Evolutionary conservation across 1,140 invertebrate genomes (phyloP).

Genomic region (Tyrophagus putrescentiae): DNA sequence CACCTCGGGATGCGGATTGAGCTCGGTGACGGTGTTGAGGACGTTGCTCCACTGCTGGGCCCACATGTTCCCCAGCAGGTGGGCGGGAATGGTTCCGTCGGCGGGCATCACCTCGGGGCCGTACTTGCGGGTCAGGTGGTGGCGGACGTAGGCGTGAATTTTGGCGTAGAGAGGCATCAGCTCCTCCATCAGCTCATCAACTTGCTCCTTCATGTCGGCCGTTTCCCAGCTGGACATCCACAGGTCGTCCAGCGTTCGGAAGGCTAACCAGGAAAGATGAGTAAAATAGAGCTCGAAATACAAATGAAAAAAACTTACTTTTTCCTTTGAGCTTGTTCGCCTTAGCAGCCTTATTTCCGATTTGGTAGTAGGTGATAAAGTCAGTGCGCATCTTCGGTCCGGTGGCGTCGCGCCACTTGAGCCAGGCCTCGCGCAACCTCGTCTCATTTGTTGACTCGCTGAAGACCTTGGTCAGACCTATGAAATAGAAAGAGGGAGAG

Average conservation of each 20-base stretch:
- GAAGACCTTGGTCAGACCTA: conserved; percentile 52
- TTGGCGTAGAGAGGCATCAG: conserved; percentile 73
- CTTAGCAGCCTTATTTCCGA: conserved; percentile 60
- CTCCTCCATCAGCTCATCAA: conserved; percentile 64
- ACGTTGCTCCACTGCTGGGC: conserved; percentile 71
- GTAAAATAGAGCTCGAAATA: no score
- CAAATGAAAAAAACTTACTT: not conserved
- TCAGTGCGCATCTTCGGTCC: conserved; percentile 56
- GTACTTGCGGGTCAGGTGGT: conserved; percentile 54
- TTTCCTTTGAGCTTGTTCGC: conserved; percentile 17
- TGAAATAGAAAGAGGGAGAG: conserved; percentile 62
- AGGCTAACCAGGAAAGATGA: no score
- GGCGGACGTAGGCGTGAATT: conserved; percentile 71
- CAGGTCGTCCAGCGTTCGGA: conserved; percentile 6
- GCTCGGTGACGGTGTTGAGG: conserved; percentile 44
- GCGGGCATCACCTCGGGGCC: conserved; percentile 31
- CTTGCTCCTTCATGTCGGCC: conserved; percentile 39
- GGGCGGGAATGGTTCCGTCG: conserved; percentile 70
- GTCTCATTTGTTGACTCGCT: conserved; percentile 51
- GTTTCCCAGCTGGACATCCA: conserved; percentile 23
- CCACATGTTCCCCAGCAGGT: conserved; percentile 85
- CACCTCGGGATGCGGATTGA: conserved; percentile 56
- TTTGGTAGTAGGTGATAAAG: conserved; percentile 57
- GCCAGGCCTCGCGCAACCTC: conserved; percentile 58
- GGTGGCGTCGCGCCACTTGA: conserved; percentile 46